Evolutionary conservation across 2,797 vertebrate species (phyloP).

Genomic region (Cryptoprocta ferox): DNA sequence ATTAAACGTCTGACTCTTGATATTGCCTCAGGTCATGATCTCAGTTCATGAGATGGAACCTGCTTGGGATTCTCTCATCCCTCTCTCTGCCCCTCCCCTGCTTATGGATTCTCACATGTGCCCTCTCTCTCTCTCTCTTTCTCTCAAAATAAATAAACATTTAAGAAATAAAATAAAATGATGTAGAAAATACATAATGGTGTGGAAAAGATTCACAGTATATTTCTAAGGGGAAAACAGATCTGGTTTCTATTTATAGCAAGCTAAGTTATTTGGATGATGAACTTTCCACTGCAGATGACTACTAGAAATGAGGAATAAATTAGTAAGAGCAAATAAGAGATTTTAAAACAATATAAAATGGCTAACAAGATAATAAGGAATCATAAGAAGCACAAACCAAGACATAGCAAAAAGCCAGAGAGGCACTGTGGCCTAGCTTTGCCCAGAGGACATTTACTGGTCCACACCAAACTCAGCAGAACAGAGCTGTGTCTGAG

Average conservation of each 20-base stretch:
- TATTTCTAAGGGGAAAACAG: background rate
- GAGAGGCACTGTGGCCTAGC: background rate
- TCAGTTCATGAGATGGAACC: too few relatives aligned
- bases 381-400: background rate
- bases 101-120: too few relatives aligned
- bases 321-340: conserved; percentile 3
- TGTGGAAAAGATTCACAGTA: background rate
- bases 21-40: too few relatives aligned
- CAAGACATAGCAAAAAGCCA: background rate
- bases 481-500: background rate
- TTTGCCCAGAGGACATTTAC: background rate
- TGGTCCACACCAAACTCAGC: background rate
- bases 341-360: background rate
- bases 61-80: too few relatives aligned
- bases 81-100: too few relatives aligned
- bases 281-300: background rate
- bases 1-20: too few relatives aligned
- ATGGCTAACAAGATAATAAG: background rate
- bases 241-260: background rate
- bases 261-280: background rate
- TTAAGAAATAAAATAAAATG: background rate
- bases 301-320: conserved; percentile 11
- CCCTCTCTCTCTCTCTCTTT: too few relatives aligned
- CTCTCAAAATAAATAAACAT: too few relatives aligned
- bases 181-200: background rate